Base-by-base conservation (phyloP, 2,113 vertebrate genomes). In the Butorides virescens region DNA sequence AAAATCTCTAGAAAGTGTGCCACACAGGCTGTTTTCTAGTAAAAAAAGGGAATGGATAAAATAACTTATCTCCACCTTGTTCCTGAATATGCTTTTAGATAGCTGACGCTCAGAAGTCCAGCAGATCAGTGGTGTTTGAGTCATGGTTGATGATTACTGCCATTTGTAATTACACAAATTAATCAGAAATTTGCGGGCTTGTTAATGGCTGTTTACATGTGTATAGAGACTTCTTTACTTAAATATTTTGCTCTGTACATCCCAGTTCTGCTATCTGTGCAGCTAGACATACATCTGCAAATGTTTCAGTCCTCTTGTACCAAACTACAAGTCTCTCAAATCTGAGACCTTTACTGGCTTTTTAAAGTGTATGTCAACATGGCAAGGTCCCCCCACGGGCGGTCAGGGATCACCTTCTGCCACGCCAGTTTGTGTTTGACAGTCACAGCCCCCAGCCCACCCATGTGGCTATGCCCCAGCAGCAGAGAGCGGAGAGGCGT, bases 391-490 rank as follows among this genome's bases (percentile, higher is more conserved):
- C 66, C 20, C 23, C 73, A 22, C 27, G 52, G 58, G 12, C 13
- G 39, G 26, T 5, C 14, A 23, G 29, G 19, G 20, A 56, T 50
- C 37, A 12, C 29, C 56, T 50, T 62, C 73, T 82, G 47, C 42
- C 32, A 34, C 36, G 55, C 11, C 11, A 49, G 27, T 15, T 42
- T 78, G 62, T 47, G 18, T 27, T 25, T 21, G 25, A 56, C 23
- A 44, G 14, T 36, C 46, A 49, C 39, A 26, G 34, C 9, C 29
- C 46, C 30, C 11, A 76, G 39, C 46, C 53, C 16, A 46, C 32
- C 5, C 11, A 4, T 2, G 9, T 29, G 27, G 36, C 34, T 73
- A 29, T 61, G 27, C 2, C 0, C n/a, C 13, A 34, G 25, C 56
- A 73, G 25, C 20, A 22, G 62, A 30, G 15, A 44, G 53, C 18